These are phyloP conservation scores for Glossophaga mutica DNA, from an alignment of 2,797 vertebrate genomes.

Conservation along the genomic window DNA sequence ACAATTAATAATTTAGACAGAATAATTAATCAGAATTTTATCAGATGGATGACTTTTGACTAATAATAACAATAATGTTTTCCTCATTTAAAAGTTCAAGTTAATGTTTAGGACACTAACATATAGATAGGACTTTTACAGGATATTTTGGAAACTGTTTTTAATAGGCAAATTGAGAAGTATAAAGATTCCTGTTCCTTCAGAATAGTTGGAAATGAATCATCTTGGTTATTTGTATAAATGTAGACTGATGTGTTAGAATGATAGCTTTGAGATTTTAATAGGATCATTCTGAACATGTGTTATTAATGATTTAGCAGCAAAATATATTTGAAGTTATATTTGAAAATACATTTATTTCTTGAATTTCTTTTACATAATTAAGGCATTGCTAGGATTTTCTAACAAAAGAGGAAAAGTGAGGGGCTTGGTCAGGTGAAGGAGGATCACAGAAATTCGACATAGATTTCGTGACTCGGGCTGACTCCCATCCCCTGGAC, in stretches of 20 bases:
- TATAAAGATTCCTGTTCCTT: neutral
- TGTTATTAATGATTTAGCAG: neutral
- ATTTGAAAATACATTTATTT: neutral
- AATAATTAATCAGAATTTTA: neutral
- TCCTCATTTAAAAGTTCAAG: neutral
- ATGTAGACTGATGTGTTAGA: neutral
- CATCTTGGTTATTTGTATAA: neutral
- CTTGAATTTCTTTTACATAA: neutral
- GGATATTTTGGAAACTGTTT: neutral
- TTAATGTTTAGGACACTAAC: neutral
- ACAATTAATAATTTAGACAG: neutral
- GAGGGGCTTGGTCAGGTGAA: neutral
- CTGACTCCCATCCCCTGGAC: neutral
- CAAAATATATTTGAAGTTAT: neutral
- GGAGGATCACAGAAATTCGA: neutral
- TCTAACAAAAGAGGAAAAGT: neutral
- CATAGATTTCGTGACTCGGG: neutral
- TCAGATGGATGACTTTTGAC: neutral
- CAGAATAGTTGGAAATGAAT: neutral
- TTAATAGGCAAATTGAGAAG: neutral
- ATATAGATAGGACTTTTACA: neutral
- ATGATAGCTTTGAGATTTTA: neutral
- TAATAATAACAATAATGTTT: neutral
- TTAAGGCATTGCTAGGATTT: neutral
- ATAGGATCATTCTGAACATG: neutral